phyloP scores from a whole-genome alignment of 2,888 invertebrate genomes.

The Axea sp. region DNA sequence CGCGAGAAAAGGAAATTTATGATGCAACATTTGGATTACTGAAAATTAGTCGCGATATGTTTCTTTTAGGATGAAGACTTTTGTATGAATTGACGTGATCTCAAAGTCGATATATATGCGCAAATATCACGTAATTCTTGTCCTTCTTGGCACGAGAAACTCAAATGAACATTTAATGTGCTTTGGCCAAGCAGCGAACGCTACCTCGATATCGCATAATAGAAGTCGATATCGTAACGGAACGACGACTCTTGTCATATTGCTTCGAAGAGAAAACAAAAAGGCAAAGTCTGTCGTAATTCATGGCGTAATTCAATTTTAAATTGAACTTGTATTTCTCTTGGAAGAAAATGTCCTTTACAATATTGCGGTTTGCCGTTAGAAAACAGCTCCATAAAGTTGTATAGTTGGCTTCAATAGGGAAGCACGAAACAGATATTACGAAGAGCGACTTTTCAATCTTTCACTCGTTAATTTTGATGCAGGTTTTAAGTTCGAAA shows the following conservation, averaged over 20 bases:
- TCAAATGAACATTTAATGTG: slow-evolving; percentile 57
- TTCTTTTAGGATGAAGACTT: slow-evolving; percentile 34
- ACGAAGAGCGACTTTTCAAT: not conserved
- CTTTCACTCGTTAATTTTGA: no score
- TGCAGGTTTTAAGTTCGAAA: no score
- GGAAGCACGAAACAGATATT: slow-evolving; percentile 15
- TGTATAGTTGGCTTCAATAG: slow-evolving; percentile 19
- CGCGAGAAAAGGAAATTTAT: no score
- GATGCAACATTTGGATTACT: slow-evolving; percentile 21
- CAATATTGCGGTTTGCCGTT: slow-evolving; percentile 36
- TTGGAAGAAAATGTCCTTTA: slow-evolving; percentile 34
- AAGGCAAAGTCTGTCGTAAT: slow-evolving; percentile 31
- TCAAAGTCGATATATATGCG: slow-evolving; percentile 38
- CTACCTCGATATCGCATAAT: slow-evolving; percentile 51
- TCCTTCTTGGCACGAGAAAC: slow-evolving; percentile 56
- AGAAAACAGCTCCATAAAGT: slow-evolving; percentile 29
- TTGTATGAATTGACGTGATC: slow-evolving; percentile 52
- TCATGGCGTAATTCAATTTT: slow-evolving; percentile 49
- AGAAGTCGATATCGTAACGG: slow-evolving; percentile 35
- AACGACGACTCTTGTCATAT: slow-evolving; percentile 41
- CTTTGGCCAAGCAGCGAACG: slow-evolving; percentile 44
- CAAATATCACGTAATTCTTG: slow-evolving; percentile 39
- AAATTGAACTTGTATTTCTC: slow-evolving; percentile 54
- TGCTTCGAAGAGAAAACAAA: slow-evolving; percentile 27
- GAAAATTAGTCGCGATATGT: slow-evolving; percentile 46